Evolutionary conservation across 2,797 vertebrate species (phyloP).

Genomic region (Paguma larvata): DNA sequence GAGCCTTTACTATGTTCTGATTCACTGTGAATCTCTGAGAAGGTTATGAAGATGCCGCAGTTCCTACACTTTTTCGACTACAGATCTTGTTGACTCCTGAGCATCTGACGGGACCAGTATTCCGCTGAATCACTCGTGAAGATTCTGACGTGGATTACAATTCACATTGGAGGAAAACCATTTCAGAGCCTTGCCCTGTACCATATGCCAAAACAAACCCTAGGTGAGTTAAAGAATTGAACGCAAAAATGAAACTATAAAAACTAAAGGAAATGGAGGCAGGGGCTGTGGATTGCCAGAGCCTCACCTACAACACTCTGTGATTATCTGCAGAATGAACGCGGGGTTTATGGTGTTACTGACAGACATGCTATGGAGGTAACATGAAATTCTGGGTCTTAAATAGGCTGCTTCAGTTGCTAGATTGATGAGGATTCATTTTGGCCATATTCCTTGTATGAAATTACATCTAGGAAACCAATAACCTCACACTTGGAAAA

Average conservation of each 20-base stretch:
- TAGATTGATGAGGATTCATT: neutral
- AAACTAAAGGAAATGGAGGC: neutral
- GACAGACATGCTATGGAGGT: neutral
- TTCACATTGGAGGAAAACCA: neutral
- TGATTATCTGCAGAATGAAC: neutral
- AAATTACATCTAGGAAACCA: neutral
- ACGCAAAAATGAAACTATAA: slow-evolving; percentile 31
- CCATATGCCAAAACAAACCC: neutral
- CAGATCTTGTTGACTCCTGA: neutral
- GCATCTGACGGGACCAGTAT: neutral
- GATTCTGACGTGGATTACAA: neutral
- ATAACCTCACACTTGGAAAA: neutral
- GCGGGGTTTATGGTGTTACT: neutral
- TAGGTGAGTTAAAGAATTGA: slow-evolving; percentile 23
- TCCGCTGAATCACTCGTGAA: neutral
- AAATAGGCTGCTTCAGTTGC: neutral
- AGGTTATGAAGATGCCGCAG: neutral
- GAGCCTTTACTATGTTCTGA: neutral
- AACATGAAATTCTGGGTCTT: neutral
- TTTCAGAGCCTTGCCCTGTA: slow-evolving; percentile 4
- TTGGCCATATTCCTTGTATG: neutral
- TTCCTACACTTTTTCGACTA: neutral
- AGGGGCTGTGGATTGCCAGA: neutral
- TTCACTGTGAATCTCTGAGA: neutral
- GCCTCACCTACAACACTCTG: neutral